Conservation (phyloP, 1,140 invertebrate genomes). For the Saccostrea cuccullata region DNA sequence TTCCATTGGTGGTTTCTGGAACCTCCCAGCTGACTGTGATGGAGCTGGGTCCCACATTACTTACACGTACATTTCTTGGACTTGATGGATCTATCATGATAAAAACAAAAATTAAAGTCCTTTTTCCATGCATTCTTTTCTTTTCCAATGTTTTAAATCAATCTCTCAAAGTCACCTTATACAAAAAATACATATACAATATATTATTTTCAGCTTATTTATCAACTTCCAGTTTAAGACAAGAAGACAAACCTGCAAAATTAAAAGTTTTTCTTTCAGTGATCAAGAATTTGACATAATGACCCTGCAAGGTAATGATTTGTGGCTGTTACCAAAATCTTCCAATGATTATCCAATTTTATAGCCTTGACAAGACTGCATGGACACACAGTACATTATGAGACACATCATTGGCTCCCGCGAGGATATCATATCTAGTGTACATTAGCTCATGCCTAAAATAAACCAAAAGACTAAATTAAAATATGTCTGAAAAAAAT, state of each 20-base stretch:
- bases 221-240: background rate
- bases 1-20: slow-evolving; percentile 60
- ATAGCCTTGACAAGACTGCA: no score
- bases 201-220: no score
- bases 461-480: background rate
- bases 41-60: slow-evolving; percentile 38
- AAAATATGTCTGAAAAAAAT: no score
- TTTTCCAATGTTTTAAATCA: background rate
- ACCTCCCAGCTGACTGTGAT: slow-evolving; percentile 62
- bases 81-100: slow-evolving; percentile 60
- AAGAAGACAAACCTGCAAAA: slow-evolving; percentile 57
- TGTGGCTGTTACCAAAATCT: slow-evolving; percentile 57
- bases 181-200: no score
- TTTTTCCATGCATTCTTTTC: no score
- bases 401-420: background rate
- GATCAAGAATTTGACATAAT: no score
- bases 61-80: slow-evolving; percentile 55
- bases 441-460: slow-evolving; percentile 1
- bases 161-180: background rate
- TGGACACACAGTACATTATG: slow-evolving; percentile 50
- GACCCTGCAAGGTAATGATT: no score
- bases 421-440: slow-evolving; percentile 3
- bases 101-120: no score
- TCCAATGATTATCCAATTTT: no score
- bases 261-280: slow-evolving; percentile 66